phyloP scores from a whole-genome alignment of 2,797 vertebrate genomes.

The Graptemys geographica region DNA sequence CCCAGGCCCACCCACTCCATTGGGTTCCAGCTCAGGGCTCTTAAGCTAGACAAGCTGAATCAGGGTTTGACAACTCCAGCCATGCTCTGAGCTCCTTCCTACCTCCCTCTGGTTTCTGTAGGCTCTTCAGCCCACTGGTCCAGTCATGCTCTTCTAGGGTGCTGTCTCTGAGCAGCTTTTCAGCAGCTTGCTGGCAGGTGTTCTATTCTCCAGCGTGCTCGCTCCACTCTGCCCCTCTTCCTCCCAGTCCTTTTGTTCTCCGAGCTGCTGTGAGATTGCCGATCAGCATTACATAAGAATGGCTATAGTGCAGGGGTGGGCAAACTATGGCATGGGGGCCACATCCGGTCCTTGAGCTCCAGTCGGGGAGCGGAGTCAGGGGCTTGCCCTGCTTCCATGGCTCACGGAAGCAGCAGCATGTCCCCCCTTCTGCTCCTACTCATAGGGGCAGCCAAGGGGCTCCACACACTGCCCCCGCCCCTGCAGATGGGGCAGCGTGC shows the following conservation, averaged over 20 bases:
- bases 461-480: too few relatives aligned
- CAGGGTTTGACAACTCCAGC: neutral
- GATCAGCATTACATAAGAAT: neutral
- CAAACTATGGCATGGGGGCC: too few relatives aligned
- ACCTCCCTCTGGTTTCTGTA: neutral
- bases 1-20: neutral
- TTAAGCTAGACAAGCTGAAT: neutral
- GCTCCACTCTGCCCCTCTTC: neutral
- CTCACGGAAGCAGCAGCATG: too few relatives aligned
- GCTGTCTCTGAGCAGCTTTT: neutral
- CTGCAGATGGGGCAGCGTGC: too few relatives aligned
- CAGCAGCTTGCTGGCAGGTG: neutral
- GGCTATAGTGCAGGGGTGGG: neutral
- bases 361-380: too few relatives aligned
- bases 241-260: neutral
- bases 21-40: neutral
- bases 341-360: too few relatives aligned
- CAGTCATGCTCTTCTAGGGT: neutral
- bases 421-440: too few relatives aligned
- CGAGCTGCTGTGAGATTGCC: neutral
- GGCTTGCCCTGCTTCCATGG: too few relatives aligned
- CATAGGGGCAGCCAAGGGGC: too few relatives aligned
- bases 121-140: neutral
- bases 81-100: neutral
- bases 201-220: neutral